Evolutionary conservation across 2,797 vertebrate species (phyloP).

Genomic region (Heliangelus exortis): DNA sequence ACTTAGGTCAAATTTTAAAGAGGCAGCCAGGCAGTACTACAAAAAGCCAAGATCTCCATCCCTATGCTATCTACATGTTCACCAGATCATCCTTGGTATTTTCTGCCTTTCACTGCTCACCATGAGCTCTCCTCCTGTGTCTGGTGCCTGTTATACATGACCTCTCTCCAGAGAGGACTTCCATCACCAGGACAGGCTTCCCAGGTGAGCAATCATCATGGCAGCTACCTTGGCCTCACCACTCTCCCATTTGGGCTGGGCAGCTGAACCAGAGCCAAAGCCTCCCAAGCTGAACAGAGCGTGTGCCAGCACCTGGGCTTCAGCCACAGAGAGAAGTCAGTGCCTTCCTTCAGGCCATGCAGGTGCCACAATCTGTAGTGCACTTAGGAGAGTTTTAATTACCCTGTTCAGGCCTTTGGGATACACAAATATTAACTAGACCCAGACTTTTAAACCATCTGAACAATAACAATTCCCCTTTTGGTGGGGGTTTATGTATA

Average conservation of each 20-base stretch:
- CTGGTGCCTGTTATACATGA: background rate
- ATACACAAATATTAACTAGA: background rate
- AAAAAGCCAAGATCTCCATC: background rate
- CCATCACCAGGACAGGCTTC: background rate
- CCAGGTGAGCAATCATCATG: rapidly evolving
- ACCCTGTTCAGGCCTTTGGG: background rate
- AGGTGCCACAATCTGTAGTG: background rate
- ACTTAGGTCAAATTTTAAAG: background rate
- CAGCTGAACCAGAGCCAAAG: background rate
- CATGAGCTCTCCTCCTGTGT: background rate
- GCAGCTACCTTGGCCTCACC: background rate
- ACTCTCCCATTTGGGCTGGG: background rate
- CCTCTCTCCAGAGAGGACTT: background rate
- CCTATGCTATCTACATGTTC: background rate
- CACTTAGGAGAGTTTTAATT: background rate
- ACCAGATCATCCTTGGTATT: background rate
- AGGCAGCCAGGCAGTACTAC: background rate
- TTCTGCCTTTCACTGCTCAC: background rate
- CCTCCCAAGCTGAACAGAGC: rapidly evolving
- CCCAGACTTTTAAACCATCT: background rate
- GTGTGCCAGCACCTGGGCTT: background rate
- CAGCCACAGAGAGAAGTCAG: background rate
- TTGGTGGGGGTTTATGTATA: background rate
- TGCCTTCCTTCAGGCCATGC: background rate
- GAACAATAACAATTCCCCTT: background rate